These are phyloP conservation scores for Morphnarchus princeps DNA, from an alignment of 2,113 vertebrate species.

Conservation along the genomic window DNA sequence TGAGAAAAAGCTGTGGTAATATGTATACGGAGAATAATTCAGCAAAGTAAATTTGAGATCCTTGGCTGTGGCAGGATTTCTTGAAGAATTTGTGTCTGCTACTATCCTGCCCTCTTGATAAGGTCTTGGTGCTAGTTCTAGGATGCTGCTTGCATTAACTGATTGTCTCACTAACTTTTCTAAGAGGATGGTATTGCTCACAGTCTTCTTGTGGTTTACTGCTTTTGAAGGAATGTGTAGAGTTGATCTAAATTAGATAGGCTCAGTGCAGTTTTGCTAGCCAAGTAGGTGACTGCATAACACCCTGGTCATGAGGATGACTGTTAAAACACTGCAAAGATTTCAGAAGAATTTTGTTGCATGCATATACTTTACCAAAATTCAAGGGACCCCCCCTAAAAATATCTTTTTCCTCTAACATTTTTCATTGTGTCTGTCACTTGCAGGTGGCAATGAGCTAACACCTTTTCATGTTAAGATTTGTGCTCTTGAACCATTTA, in stretches of 20 bases:
- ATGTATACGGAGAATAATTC: neutral
- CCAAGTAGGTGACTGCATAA: neutral
- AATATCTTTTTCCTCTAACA: neutral
- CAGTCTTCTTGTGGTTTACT: neutral
- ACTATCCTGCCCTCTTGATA: neutral
- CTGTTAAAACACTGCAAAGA: neutral
- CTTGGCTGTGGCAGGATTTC: neutral
- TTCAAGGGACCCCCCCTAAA: neutral
- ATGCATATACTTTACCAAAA: neutral
- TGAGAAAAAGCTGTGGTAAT: neutral
- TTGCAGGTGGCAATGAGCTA: neutral
- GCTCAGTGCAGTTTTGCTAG: neutral
- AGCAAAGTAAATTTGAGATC: neutral
- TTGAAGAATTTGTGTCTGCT: neutral
- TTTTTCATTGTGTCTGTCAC: neutral
- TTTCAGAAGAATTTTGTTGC: neutral
- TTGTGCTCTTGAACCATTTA: neutral
- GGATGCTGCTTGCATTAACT: neutral
- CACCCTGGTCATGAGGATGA: neutral
- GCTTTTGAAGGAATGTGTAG: neutral
- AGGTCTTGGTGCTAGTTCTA: neutral
- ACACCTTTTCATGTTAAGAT: neutral
- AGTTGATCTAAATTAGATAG: neutral
- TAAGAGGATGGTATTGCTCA: neutral
- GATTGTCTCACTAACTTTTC: neutral